Conservation (phyloP, 2,113 vertebrate species). For the Boulengeromyrus knoepffleri region DNA sequence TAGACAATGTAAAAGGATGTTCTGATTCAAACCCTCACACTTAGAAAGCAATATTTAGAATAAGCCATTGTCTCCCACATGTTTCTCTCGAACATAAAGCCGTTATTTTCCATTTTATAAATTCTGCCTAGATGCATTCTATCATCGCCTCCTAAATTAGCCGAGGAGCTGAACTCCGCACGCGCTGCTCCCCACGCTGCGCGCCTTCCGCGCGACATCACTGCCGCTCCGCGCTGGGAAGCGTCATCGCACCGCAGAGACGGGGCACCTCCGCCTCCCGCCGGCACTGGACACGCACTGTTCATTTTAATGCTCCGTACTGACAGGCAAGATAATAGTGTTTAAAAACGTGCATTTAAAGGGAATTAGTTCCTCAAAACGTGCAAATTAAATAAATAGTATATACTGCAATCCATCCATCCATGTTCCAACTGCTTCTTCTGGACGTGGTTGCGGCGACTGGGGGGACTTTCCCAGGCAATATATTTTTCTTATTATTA, state of each 20-base stretch:
- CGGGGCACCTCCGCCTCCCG: neutral
- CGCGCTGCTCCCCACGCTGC: neutral
- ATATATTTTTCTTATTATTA: neutral
- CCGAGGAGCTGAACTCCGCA: neutral
- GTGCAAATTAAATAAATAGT: neutral
- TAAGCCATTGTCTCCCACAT: neutral
- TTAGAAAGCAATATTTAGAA: conserved; percentile 4
- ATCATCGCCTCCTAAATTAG: conserved; percentile 43
- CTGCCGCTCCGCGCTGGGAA: conserved; percentile 46
- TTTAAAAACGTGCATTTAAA: neutral
- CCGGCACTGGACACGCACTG: neutral
- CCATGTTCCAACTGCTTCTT: neutral
- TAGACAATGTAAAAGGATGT: neutral
- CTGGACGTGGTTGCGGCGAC: neutral
- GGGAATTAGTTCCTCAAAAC: neutral
- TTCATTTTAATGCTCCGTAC: neutral
- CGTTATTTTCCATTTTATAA: conserved; percentile 32
- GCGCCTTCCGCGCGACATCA: conserved; percentile 31
- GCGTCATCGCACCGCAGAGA: neutral
- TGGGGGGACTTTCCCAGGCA: neutral
- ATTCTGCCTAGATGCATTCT: conserved; percentile 37
- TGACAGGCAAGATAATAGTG: neutral
- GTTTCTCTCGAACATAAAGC: neutral
- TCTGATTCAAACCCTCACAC: neutral
- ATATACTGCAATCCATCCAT: neutral